phyloP scores from a whole-genome alignment of 2,888 invertebrate genomes.

The Eupithecia inturbata region DNA sequence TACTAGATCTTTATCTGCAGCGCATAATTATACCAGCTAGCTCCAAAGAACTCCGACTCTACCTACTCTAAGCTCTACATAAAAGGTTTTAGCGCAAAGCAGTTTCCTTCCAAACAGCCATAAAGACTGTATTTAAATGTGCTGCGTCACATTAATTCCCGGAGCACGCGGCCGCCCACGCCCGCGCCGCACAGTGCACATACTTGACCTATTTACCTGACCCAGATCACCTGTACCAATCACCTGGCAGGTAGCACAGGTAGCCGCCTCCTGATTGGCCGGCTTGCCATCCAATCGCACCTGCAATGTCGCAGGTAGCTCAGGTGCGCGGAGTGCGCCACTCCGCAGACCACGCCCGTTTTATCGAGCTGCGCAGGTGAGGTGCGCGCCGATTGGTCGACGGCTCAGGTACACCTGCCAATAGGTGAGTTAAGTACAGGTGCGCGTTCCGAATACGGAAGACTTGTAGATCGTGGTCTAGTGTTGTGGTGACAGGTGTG shows the following conservation, averaged over 20 bases:
- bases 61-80: slow-evolving; percentile 23
- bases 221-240: slow-evolving; percentile 58
- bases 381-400: slow-evolving; percentile 80
- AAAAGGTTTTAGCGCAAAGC: slow-evolving; percentile 30
- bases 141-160: slow-evolving; percentile 34
- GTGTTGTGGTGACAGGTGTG: slow-evolving; percentile 50
- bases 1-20: slow-evolving; percentile 2
- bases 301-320: slow-evolving; percentile 49
- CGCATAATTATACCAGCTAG: slow-evolving; percentile 3
- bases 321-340: slow-evolving; percentile 71
- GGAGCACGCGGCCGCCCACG: slow-evolving; percentile 22
- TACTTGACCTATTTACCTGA: slow-evolving; percentile 53
- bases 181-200: slow-evolving; percentile 24
- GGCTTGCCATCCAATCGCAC: slow-evolving; percentile 60
- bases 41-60: not conserved
- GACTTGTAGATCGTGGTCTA: slow-evolving; percentile 47
- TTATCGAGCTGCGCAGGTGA: slow-evolving; percentile 83
- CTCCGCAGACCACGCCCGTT: slow-evolving; percentile 71
- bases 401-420: slow-evolving; percentile 67
- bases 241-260: slow-evolving; percentile 67
- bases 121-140: slow-evolving; percentile 38
- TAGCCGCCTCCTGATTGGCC: slow-evolving; percentile 34
- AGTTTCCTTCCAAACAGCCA: slow-evolving; percentile 27
- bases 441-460: slow-evolving; percentile 49
- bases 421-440: slow-evolving; percentile 59